These are phyloP conservation scores for Sphaerophoria taeniata DNA, from an alignment of 2,888 invertebrate species.

Conservation along the genomic window DNA sequence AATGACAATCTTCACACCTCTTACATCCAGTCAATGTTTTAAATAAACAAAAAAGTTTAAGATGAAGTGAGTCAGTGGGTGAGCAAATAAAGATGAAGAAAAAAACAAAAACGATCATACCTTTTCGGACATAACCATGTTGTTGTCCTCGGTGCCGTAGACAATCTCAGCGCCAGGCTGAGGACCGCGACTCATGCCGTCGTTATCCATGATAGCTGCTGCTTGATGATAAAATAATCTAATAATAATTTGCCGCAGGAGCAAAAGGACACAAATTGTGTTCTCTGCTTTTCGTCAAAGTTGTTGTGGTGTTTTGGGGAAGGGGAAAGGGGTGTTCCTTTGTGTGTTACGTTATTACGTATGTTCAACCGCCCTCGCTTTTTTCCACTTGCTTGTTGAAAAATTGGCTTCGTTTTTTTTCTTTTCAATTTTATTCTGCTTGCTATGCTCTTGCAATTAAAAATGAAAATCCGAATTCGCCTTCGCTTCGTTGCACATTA, in stretches of 20 bases:
- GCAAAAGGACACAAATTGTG: constrained; percentile 67
- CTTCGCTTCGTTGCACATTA: constrained; percentile 66
- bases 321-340: constrained; percentile 14
- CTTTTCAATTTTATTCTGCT: not conserved
- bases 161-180: constrained; percentile 91
- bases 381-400: constrained; percentile 22
- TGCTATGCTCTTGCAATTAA: constrained; percentile 54
- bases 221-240: constrained; percentile 48
- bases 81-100: not conserved
- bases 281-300: constrained; percentile 38
- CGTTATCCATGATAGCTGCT: constrained; percentile 80
- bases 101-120: constrained; percentile 75
- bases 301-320: not conserved
- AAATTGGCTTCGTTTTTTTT: not conserved
- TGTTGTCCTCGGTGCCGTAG: constrained; percentile 97
- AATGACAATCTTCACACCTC: constrained; percentile 47
- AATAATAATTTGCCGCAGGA: constrained; percentile 59
- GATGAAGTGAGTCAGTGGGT: constrained; percentile 37
- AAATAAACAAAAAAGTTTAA: not conserved
- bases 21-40: not conserved
- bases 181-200: constrained; percentile 81
- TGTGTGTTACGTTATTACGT: constrained; percentile 64
- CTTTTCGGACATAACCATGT: constrained; percentile 99
- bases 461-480: constrained; percentile 41
- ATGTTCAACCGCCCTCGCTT: constrained; percentile 50